Conservation (phyloP, 2,797 vertebrate species). For the Enteromius radiatus region DNA sequence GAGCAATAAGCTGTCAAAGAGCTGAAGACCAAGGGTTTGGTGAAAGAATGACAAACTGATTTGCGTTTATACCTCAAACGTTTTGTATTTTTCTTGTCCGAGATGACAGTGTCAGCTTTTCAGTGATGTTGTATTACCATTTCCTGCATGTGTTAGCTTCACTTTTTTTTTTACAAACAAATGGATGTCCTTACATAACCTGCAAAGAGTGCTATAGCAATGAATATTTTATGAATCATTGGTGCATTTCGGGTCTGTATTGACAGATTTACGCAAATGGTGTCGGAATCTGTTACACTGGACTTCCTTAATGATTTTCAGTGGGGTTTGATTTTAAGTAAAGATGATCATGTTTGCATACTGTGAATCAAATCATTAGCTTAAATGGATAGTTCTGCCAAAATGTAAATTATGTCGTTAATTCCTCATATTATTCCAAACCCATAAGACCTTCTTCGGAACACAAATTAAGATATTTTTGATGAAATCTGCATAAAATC, state of each 20-base stretch:
- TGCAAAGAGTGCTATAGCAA: neutral
- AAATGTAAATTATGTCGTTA: too few species aligned
- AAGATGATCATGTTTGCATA: neutral
- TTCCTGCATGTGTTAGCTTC: neutral
- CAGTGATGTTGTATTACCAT: neutral
- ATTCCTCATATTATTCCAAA: too few species aligned
- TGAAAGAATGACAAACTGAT: constrained; percentile 9
- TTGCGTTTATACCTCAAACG: neutral
- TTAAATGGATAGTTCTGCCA: neutral
- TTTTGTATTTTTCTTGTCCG: neutral
- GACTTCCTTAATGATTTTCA: constrained; percentile 16
- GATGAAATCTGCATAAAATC: too few species aligned
- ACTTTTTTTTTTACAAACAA: constrained; percentile 7
- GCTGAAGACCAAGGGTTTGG: constrained; percentile 16
- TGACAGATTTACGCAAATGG: neutral
- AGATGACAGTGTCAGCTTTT: constrained; percentile 4
- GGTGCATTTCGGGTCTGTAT: constrained; percentile 20
- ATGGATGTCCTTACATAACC: neutral
- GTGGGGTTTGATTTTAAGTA: constrained; percentile 17
- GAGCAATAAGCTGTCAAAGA: constrained; percentile 1
- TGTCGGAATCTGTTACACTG: neutral
- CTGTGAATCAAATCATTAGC: neutral
- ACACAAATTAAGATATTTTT: too few species aligned
- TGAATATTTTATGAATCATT: constrained; percentile 36
- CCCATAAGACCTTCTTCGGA: too few species aligned